phyloP scores from a whole-genome alignment of 2,797 vertebrate genomes.

The Pempheris klunzingeri region DNA sequence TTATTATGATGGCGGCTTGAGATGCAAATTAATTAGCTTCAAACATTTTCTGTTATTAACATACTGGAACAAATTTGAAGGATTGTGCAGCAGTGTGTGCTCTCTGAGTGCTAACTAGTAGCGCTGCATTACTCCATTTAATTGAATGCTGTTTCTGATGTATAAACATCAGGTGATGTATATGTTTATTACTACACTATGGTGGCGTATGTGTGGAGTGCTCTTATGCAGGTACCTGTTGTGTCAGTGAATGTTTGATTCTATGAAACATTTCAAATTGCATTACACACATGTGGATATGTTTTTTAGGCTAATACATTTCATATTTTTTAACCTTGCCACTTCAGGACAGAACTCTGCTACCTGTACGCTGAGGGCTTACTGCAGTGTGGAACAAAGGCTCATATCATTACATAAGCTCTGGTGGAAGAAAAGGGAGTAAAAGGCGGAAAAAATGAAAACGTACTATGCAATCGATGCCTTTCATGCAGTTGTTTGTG shows the following conservation, averaged over 20 bases:
- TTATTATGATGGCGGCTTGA: neutral
- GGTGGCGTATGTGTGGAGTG: neutral
- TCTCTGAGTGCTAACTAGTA: neutral
- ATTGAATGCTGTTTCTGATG: neutral
- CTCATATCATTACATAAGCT: slow-evolving; percentile 10
- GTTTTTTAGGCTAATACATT: too few relatives aligned
- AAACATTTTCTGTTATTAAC: neutral
- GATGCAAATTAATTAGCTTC: neutral
- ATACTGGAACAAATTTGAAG: neutral
- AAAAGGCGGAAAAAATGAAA: slow-evolving; percentile 11
- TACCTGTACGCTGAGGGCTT: slow-evolving; percentile 21
- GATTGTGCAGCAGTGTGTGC: neutral
- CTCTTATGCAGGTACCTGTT: neutral
- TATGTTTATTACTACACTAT: neutral
- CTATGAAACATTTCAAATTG: neutral
- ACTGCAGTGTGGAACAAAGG: slow-evolving; percentile 2
- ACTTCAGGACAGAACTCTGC: slow-evolving; percentile 2
- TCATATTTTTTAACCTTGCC: too few relatives aligned
- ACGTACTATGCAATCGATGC: slow-evolving; percentile 22
- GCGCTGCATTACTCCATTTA: neutral
- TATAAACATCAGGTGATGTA: neutral
- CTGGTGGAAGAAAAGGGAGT: slow-evolving; percentile 27
- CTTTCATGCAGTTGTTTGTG: slow-evolving; percentile 7
- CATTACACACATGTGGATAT: neutral
- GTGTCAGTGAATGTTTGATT: neutral